Evolutionary conservation across 2,797 vertebrate species (phyloP), one percentile per base, ranked within the genome.

Genomic region (Sebastes taczanowskii): DNA sequence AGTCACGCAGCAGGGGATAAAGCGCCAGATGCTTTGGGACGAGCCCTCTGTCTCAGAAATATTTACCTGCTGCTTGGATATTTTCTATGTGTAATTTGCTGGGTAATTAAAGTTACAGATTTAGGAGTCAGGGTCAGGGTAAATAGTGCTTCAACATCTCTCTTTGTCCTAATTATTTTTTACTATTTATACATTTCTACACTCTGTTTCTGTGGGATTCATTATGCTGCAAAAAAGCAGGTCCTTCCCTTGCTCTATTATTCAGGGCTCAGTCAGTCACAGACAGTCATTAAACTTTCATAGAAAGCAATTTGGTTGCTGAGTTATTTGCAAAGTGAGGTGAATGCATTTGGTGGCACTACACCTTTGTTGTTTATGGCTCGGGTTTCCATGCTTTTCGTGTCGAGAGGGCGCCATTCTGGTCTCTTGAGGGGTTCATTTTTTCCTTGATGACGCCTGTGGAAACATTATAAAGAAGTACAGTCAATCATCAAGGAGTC

Each of bases 231-330:
- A 86, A 83, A 86, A 90, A 94, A 88, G 75, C 81, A 86, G 88
- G 80, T 86, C 87, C 88, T 88, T 88, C 78, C 62, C 82, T 84
- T 79, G 74, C 92, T 95, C 81, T 91, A 91, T 95, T 93, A 95
- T 96, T 95, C 92, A 94, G 82, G 72, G 53, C 82, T 86, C 91
- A 93, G 94, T 95, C 93, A 94, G 91, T 95, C 92, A 95, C 91
- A 94, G 91, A 94, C 92, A 88, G 88, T 91, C 91, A 95, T 95
- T 94, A 95, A 95, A 94, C 69, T 94, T 96, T 95, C 89, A 95
- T 94, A 84, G 88, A 84, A 89, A 86, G 87, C 92, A 91, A 92
- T 94, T 93, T 94, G 88, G 86, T 87, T 83, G 86, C 88, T 82
- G 90, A 91, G 82, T 88, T 90, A 88, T 92, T 93, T 83, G 90